phyloP scores from a whole-genome alignment of 2,888 invertebrate genomes.

The Lissocephala sabroskyi region DNA sequence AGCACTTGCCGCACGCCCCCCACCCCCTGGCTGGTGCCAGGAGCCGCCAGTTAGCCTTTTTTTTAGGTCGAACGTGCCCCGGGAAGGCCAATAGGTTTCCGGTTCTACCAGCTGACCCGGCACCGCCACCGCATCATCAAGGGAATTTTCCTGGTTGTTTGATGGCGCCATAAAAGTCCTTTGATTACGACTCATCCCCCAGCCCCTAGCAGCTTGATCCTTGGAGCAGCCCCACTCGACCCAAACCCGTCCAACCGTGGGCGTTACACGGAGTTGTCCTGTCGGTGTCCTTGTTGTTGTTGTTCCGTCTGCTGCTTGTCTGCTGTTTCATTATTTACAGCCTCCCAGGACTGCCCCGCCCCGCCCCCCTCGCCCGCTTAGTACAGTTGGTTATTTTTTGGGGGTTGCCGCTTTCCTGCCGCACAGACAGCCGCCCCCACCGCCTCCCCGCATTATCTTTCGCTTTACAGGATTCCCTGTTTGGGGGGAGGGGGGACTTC shows the following conservation, averaged over 20 bases:
- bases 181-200: conserved; percentile 42
- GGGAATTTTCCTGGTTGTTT: conserved; percentile 47
- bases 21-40: too few relatives aligned
- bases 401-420: not conserved
- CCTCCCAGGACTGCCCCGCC: conserved; percentile 25
- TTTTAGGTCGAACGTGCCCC: conserved; percentile 61
- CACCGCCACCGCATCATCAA: not conserved
- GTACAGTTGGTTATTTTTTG: conserved; percentile 11
- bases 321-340: conserved; percentile 59
- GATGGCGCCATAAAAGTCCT: conserved; percentile 55
- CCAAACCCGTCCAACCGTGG: conserved; percentile 4
- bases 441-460: too few relatives aligned
- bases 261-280: conserved; percentile 17
- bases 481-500: too few relatives aligned
- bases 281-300: conserved; percentile 26
- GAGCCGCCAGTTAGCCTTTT: not conserved
- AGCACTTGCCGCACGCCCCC: too few relatives aligned
- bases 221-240: conserved; percentile 1
- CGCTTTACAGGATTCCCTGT: too few relatives aligned
- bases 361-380: not conserved
- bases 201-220: conserved; percentile 36
- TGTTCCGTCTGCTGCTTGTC: conserved; percentile 53
- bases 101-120: conserved; percentile 28
- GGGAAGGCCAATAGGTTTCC: not conserved
- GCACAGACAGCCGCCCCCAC: not conserved